Evolutionary conservation across 2,888 invertebrate species (phyloP).

Genomic region (Nasonovia ribisnigri): DNA sequence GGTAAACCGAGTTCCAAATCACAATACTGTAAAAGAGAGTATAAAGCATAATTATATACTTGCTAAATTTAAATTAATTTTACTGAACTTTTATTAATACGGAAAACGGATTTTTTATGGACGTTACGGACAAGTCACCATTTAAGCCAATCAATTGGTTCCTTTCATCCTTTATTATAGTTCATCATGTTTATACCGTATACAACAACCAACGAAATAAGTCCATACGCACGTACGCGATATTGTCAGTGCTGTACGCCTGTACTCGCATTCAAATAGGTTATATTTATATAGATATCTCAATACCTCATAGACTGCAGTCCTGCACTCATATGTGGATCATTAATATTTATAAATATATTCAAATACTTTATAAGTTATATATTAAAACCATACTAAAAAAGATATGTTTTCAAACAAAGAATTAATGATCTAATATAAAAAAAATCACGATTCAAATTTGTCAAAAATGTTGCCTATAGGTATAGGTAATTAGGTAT

Average conservation of each 20-base stretch:
- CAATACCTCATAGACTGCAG: too few species aligned
- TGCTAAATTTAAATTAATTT: neutral
- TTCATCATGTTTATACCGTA: neutral
- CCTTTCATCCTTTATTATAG: too few species aligned
- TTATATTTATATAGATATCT: too few species aligned
- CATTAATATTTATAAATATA: too few species aligned
- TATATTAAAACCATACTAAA: neutral
- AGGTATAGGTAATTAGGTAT: too few species aligned
- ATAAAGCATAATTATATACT: too few species aligned
- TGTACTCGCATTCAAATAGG: too few species aligned
- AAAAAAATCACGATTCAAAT: neutral
- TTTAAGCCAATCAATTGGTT: neutral
- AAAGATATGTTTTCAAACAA: neutral
- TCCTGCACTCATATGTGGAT: too few species aligned
- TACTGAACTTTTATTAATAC: neutral
- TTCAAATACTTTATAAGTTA: too few species aligned
- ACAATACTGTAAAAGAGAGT: neutral
- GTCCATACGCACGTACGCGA: too few species aligned
- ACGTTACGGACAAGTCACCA: neutral
- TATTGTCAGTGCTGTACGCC: too few species aligned
- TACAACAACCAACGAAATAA: too few species aligned
- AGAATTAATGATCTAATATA: neutral
- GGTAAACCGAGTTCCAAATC: neutral
- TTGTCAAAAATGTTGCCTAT: neutral
- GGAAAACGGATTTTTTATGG: neutral